Conservation (phyloP, 2,888 invertebrate genomes). For the Disparrhopalites patrizii region DNA sequence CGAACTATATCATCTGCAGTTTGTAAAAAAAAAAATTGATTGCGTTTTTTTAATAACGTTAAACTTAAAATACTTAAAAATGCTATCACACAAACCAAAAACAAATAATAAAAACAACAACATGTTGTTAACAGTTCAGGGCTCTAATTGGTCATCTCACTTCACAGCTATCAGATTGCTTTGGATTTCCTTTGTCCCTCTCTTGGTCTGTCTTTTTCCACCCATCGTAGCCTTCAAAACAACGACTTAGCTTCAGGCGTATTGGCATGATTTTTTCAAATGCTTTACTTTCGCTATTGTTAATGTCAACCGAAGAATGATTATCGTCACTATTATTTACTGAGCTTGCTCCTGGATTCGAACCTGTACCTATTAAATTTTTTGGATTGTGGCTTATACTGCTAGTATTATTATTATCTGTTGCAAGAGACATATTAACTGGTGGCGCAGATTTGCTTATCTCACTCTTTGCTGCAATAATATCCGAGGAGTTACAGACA, state of each 20-base stretch:
- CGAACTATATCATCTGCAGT: too few relatives aligned
- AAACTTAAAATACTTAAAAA: too few relatives aligned
- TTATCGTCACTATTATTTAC: neutral
- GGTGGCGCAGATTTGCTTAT: neutral
- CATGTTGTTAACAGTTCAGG: slow-evolving; percentile 9
- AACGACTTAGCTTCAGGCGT: slow-evolving; percentile 76
- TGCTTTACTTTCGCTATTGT: slow-evolving; percentile 14
- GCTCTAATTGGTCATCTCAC: slow-evolving; percentile 45
- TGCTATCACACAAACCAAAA: too few relatives aligned
- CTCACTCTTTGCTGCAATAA: neutral
- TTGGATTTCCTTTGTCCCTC: slow-evolving; percentile 39
- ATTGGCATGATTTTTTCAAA: slow-evolving; percentile 61
- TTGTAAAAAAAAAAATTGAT: too few relatives aligned
- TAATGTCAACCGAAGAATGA: neutral
- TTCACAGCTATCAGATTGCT: slow-evolving; percentile 47
- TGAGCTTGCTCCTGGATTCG: neutral
- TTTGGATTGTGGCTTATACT: neutral
- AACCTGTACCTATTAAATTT: neutral
- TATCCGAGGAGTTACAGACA: neutral
- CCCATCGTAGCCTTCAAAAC: slow-evolving; percentile 65
- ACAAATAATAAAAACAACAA: too few relatives aligned
- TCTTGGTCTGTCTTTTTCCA: slow-evolving; percentile 50
- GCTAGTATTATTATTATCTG: neutral
- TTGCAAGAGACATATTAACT: neutral
- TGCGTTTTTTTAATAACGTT: too few relatives aligned